Percentiles rank a stretch among this genome's conserved stretches.
phyloP scores from a whole-genome alignment of 2,113 vertebrate genomes.

The Sorex fumeus region DNA sequence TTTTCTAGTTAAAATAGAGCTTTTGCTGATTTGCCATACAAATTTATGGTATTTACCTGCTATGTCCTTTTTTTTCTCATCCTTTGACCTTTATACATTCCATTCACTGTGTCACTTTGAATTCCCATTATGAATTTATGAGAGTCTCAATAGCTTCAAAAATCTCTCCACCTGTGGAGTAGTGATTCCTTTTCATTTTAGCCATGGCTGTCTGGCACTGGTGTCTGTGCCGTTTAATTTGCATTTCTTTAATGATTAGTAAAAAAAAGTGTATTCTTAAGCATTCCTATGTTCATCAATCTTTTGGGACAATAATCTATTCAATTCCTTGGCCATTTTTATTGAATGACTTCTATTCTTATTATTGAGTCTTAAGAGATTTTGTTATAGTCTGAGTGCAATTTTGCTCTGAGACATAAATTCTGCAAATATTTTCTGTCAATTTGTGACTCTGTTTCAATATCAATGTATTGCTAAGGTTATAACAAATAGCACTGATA shows the following conservation, averaged over 20 bases:
- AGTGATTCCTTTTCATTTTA: neutral
- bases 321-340: neutral
- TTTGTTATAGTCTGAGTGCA: constrained; percentile 20
- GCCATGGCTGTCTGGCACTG: neutral
- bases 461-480: constrained; percentile 46
- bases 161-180: neutral
- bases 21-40: neutral
- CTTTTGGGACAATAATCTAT: constrained; percentile 23
- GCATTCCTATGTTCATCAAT: neutral
- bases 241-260: neutral
- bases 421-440: constrained; percentile 50
- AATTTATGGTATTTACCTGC: neutral
- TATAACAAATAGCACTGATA: neutral
- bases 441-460: constrained; percentile 13
- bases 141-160: neutral
- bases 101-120: neutral
- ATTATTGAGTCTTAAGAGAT: constrained; percentile 21
- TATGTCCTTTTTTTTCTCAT: neutral
- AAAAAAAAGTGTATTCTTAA: neutral
- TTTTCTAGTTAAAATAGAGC: neutral
- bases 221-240: neutral
- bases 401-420: neutral
- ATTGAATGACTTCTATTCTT: constrained; percentile 48
- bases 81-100: constrained; percentile 25
- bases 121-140: neutral